Evolutionary conservation across 2,797 vertebrate genomes (phyloP).

Genomic region (Tragopan temminckii): DNA sequence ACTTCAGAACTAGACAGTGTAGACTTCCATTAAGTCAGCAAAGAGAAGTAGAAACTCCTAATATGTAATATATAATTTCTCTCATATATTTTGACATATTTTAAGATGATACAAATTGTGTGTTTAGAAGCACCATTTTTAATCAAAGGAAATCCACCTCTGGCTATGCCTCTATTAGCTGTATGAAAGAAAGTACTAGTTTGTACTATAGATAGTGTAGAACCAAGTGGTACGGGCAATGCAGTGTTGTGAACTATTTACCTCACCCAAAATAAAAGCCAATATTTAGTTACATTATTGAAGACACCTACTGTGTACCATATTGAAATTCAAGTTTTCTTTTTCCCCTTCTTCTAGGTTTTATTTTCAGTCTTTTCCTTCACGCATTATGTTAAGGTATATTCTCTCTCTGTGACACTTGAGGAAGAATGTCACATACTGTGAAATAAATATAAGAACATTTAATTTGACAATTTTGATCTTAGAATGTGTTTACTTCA

Average conservation of each 20-base stretch:
- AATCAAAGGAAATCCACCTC: background rate
- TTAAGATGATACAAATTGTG: background rate
- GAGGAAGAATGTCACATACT: background rate
- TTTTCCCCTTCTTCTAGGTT: fast-evolving
- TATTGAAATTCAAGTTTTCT: background rate
- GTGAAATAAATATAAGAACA: fast-evolving
- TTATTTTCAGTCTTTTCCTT: background rate
- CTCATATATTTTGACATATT: background rate
- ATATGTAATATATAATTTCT: background rate
- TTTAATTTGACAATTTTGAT: background rate
- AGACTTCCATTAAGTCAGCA: background rate
- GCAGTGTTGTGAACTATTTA: background rate
- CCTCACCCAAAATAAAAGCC: background rate
- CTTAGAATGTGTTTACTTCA: background rate
- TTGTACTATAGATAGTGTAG: background rate
- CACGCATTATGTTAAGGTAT: background rate
- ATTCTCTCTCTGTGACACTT: background rate
- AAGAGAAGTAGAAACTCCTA: background rate
- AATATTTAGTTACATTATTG: background rate
- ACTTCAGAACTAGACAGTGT: background rate
- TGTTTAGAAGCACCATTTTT: background rate
- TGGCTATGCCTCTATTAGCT: background rate
- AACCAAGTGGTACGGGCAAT: background rate
- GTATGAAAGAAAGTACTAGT: fast-evolving
- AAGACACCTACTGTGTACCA: background rate